Percentiles rank a stretch among this genome's conserved stretches.
phyloP scores from a whole-genome alignment of 2,113 vertebrate species.

The Neolamprologus hecqui region DNA sequence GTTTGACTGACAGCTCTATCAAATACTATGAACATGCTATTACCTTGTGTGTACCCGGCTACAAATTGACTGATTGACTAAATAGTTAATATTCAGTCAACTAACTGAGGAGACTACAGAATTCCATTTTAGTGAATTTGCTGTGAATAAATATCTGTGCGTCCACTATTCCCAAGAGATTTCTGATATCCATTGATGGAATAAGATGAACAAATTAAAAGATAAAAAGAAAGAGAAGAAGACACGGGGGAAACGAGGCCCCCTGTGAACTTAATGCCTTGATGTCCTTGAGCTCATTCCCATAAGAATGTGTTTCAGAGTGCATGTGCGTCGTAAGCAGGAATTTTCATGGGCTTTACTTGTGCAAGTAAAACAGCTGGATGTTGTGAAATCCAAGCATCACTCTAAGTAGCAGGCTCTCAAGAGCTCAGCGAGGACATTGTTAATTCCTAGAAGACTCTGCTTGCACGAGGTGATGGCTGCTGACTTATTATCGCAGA shows the following conservation, averaged over 20 bases:
- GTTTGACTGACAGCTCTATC: slow-evolving; percentile 31
- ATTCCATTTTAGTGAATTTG: background rate
- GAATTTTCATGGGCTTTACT: slow-evolving; percentile 39
- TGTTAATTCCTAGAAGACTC: background rate
- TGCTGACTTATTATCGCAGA: background rate
- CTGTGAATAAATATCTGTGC: background rate
- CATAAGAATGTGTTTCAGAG: background rate
- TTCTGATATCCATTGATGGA: background rate
- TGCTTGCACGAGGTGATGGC: background rate
- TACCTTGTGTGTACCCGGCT: slow-evolving; percentile 1
- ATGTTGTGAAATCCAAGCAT: slow-evolving; percentile 40
- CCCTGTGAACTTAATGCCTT: background rate
- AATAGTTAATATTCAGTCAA: background rate
- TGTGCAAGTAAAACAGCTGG: slow-evolving; percentile 36
- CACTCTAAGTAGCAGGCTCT: slow-evolving; percentile 4
- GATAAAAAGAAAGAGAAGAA: background rate
- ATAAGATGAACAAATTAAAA: background rate
- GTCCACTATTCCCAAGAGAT: background rate
- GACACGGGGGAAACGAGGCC: background rate
- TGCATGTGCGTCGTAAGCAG: background rate
- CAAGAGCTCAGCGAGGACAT: slow-evolving; percentile 4
- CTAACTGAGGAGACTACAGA: background rate
- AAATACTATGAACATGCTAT: slow-evolving; percentile 1
- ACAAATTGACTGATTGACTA: background rate
- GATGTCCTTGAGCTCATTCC: background rate